Conservation (phyloP, 2,113 vertebrate species). For the Thomomys bottae region DNA sequence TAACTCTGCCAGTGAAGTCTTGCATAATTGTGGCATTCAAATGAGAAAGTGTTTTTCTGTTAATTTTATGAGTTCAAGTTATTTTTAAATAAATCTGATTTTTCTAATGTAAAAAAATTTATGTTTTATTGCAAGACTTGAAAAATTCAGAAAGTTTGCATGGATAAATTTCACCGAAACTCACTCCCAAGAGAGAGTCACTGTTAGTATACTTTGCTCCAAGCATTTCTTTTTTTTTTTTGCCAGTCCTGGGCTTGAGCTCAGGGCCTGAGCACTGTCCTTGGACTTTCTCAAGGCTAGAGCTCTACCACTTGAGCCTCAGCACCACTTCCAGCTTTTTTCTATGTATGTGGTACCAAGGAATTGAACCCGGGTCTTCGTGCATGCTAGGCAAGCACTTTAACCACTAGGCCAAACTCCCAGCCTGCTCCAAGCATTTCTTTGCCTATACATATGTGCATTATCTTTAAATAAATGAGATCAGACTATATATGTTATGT, state of each 20-base stretch:
- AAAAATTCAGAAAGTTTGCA: slow-evolving; percentile 14
- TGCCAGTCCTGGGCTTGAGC: too few species aligned
- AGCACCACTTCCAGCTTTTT: too few species aligned
- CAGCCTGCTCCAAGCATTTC: slow-evolving; percentile 27
- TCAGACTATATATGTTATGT: not conserved
- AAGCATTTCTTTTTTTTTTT: slow-evolving; percentile 13
- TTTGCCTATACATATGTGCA: not conserved
- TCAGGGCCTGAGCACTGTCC: too few species aligned
- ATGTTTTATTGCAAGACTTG: not conserved
- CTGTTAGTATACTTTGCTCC: slow-evolving; percentile 41
- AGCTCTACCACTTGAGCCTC: too few species aligned
- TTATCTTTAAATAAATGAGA: slow-evolving; percentile 33
- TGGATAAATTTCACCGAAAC: not conserved
- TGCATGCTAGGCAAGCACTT: too few species aligned
- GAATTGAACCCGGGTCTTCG: too few species aligned
- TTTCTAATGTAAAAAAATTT: not conserved
- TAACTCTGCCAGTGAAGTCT: not conserved
- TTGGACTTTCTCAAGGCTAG: too few species aligned
- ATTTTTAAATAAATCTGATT: not conserved
- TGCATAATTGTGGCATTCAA: not conserved
- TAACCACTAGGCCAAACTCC: too few species aligned
- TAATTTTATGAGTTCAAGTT: not conserved
- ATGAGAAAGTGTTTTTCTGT: not conserved
- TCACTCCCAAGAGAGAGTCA: not conserved
- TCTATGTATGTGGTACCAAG: too few species aligned